These are phyloP conservation scores for Okapia johnstoni DNA, from an alignment of 2,113 vertebrate species.

Conservation along the genomic window DNA sequence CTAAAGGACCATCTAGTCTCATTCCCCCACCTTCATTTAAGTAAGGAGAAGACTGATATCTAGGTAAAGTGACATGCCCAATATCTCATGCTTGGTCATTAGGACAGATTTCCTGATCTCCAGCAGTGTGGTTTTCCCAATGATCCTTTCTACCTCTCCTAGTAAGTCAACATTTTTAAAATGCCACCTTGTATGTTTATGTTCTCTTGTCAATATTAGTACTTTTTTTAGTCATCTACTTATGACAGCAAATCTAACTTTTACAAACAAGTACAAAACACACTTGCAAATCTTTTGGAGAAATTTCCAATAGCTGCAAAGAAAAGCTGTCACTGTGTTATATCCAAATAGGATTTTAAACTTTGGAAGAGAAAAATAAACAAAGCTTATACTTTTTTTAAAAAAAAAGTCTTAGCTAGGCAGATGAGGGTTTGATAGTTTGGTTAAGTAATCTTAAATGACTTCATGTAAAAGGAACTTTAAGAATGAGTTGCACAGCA, in stretches of 20 bases:
- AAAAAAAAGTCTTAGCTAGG: not conserved
- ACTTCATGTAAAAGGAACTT: not conserved
- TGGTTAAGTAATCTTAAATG: not conserved
- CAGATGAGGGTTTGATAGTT: not conserved
- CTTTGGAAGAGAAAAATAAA: constrained; percentile 7
- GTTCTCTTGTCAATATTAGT: not conserved
- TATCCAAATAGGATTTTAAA: not conserved
- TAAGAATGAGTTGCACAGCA: not conserved
- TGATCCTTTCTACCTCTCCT: not conserved
- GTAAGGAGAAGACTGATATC: not conserved
- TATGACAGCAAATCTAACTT: not conserved
- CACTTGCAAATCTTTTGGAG: not conserved
- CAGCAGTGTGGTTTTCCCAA: not conserved
- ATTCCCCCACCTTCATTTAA: not conserved
- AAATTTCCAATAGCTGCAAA: not conserved
- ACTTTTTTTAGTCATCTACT: not conserved
- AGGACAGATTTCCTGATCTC: not conserved
- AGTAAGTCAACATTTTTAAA: not conserved
- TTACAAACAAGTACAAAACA: not conserved
- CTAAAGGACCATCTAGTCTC: not conserved
- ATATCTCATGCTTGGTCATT: not conserved
- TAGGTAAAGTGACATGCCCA: not conserved
- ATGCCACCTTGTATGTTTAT: not conserved
- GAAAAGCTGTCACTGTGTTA: not conserved
- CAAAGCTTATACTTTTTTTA: not conserved